phyloP scores from a whole-genome alignment of 1,140 invertebrate genomes.

The Periplaneta americana region DNA sequence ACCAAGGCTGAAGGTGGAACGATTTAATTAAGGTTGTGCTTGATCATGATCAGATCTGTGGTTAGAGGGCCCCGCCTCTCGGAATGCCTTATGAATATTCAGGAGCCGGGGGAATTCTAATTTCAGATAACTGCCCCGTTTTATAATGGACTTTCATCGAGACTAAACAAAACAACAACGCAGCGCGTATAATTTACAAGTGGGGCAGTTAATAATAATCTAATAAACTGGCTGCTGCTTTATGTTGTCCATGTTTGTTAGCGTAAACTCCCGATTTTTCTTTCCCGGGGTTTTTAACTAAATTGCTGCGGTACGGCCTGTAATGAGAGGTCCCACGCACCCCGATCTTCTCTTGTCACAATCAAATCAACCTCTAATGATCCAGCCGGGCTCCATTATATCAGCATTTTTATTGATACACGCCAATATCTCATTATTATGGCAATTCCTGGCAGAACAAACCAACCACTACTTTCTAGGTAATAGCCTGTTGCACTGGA shows the following conservation, averaged over 20 bases:
- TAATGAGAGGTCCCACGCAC: neutral
- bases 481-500: too few species aligned
- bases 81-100: conserved; percentile 10
- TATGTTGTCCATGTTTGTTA: neutral
- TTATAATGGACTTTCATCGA: conserved; percentile 14
- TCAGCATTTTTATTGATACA: too few species aligned
- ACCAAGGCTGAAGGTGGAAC: neutral
- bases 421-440: too few species aligned
- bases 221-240: conserved; percentile 8
- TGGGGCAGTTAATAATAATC: conserved; percentile 14
- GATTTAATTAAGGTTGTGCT: neutral
- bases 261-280: neutral
- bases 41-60: neutral
- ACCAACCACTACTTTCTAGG: too few species aligned
- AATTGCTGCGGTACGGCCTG: neutral
- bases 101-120: conserved; percentile 7
- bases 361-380: neutral
- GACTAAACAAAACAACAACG: neutral
- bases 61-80: neutral
- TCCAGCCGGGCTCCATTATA: too few species aligned
- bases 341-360: neutral
- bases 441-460: too few species aligned
- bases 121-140: conserved; percentile 14
- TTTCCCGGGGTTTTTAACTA: neutral
- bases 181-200: neutral